These are phyloP conservation scores for Genyomyrus donnyi DNA, from an alignment of 2,113 vertebrate species.

Conservation along the genomic window DNA sequence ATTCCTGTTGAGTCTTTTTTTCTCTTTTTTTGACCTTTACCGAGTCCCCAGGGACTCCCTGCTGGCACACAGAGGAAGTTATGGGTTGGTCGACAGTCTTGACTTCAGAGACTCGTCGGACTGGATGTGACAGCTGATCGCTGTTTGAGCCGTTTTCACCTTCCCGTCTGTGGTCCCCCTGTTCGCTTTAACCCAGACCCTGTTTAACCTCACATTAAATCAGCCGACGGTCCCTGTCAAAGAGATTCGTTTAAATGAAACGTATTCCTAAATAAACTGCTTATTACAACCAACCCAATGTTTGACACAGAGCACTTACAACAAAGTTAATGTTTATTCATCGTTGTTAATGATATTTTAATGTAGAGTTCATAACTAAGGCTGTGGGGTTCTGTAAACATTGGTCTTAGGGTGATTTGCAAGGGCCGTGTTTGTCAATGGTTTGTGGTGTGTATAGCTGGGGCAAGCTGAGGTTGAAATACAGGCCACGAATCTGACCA, in stretches of 20 bases:
- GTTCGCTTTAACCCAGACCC: background rate
- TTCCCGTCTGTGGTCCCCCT: background rate
- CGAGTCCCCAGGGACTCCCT: conserved; percentile 57
- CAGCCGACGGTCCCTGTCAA: background rate
- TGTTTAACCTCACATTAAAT: background rate
- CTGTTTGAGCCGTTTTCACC: background rate
- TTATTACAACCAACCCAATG: background rate
- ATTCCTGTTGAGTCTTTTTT: conserved; percentile 56
- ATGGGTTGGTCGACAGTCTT: conserved; percentile 29
- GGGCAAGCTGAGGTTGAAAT: background rate
- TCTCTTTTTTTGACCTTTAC: conserved; percentile 56
- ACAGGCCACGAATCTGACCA: background rate
- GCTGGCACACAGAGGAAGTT: conserved; percentile 49
- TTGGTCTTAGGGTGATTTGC: background rate
- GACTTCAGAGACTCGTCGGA: background rate
- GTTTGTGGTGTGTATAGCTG: background rate
- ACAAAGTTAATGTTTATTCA: background rate
- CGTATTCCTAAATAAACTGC: background rate
- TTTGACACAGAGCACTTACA: background rate
- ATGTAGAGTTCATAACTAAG: background rate
- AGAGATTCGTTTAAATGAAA: background rate
- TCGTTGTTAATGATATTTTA: background rate
- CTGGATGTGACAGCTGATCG: background rate
- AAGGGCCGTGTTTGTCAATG: background rate
- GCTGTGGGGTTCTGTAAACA: background rate